Conservation (phyloP, 2,113 vertebrate species). For the Tupaia chinensis region DNA sequence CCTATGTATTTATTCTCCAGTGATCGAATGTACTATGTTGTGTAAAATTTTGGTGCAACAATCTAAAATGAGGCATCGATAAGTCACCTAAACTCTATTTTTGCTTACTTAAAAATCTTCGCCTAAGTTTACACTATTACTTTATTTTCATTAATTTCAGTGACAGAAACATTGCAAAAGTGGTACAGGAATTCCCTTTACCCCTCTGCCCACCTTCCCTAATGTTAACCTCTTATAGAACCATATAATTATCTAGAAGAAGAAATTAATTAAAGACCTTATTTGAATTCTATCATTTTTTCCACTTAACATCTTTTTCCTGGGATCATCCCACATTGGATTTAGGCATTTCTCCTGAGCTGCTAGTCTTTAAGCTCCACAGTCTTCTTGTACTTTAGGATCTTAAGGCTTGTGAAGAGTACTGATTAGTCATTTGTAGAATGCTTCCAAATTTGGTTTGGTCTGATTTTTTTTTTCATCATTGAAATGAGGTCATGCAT, state of each 20-base stretch:
- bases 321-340: background rate
- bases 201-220: too few species aligned
- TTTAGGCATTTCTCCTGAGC: background rate
- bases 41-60: background rate
- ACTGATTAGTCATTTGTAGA: background rate
- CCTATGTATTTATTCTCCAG: background rate
- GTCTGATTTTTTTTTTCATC: background rate
- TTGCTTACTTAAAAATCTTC: background rate
- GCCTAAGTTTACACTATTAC: background rate
- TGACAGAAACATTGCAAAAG: background rate
- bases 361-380: background rate
- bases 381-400: background rate
- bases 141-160: background rate
- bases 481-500: background rate
- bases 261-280: background rate
- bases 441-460: background rate
- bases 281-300: background rate
- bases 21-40: accelerated
- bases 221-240: background rate
- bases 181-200: background rate
- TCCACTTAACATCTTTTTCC: background rate
- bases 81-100: background rate
- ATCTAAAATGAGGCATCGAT: background rate
- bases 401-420: background rate
- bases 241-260: background rate